A percentile compares a stretch with the other conserved stretches of the same genome.
Evolutionary conservation across 1,140 invertebrate genomes (phyloP).

Genomic region (Whitmania pigra): DNA sequence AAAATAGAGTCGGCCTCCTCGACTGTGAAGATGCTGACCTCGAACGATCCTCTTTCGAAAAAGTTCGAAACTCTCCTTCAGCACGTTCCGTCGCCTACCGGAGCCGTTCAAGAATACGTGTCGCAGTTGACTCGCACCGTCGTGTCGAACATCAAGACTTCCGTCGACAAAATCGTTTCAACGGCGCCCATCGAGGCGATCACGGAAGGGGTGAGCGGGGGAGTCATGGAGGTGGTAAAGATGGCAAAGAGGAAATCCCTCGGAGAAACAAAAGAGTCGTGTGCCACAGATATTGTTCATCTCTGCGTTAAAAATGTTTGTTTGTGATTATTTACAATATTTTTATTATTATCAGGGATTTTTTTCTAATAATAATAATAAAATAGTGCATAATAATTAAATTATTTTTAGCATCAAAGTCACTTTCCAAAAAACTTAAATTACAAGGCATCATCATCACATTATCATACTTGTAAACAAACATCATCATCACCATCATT

Average conservation of each 20-base stretch:
- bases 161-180: conserved; percentile 4
- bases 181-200: background rate
- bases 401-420: background rate
- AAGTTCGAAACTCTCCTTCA: conserved; percentile 19
- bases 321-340: background rate
- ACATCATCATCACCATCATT: too few relatives aligned
- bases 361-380: too few relatives aligned
- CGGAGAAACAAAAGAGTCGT: background rate
- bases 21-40: conserved; percentile 2
- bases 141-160: conserved; percentile 13
- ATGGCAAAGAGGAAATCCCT: conserved; percentile 7
- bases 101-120: conserved; percentile 22
- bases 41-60: conserved; percentile 16
- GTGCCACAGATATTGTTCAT: background rate
- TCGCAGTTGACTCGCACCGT: conserved; percentile 20
- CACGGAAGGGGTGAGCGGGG: conserved; percentile 1
- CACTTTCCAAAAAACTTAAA: too few relatives aligned
- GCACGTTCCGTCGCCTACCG: conserved; percentile 17
- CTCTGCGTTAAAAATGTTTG: conserved; percentile 11
- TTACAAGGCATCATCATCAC: too few relatives aligned
- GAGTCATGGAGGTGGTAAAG: conserved; percentile 3
- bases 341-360: background rate
- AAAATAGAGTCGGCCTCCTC: background rate
- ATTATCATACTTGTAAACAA: too few relatives aligned
- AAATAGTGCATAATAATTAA: background rate